Evolutionary conservation across 2,888 invertebrate species (phyloP).

Genomic region (Epinotia ramella): DNA sequence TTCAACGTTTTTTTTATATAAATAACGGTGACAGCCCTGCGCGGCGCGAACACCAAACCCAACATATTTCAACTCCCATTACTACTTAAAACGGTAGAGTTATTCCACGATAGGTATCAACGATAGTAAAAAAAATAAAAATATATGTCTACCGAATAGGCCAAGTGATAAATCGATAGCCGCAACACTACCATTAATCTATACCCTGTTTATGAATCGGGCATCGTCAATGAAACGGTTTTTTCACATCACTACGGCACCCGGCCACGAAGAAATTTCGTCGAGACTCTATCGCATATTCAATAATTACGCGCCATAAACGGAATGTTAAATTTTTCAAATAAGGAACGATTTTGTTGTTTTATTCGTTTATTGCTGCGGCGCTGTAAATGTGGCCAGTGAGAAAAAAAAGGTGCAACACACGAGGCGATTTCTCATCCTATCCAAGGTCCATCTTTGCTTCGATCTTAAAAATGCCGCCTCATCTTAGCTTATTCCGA

Average conservation of each 20-base stretch:
- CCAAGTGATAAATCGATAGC: constrained; percentile 52
- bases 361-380: constrained; percentile 41
- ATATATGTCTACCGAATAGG: constrained; percentile 67
- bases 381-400: constrained; percentile 42
- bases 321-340: constrained; percentile 41
- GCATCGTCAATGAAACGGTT: constrained; percentile 39
- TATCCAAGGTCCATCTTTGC: not conserved
- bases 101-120: constrained; percentile 59
- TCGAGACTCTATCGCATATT: constrained; percentile 58
- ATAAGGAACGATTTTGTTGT: constrained; percentile 38
- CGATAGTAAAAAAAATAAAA: constrained; percentile 75
- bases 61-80: constrained; percentile 71
- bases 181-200: constrained; percentile 42
- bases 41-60: constrained; percentile 56
- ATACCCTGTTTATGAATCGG: constrained; percentile 40
- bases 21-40: constrained; percentile 31
- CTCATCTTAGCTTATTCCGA: no score
- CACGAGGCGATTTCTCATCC: constrained; percentile 2
- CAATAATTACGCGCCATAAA: constrained; percentile 43
- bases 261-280: constrained; percentile 64
- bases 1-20: constrained; percentile 8
- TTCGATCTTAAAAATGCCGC: no score
- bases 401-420: constrained; percentile 29
- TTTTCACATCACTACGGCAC: constrained; percentile 60
- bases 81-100: constrained; percentile 74